A percentile compares a stretch with the other conserved stretches of the same genome.
These are phyloP conservation scores for Anthoscopus minutus DNA, from an alignment of 2,113 vertebrate species.

Conservation along the genomic window DNA sequence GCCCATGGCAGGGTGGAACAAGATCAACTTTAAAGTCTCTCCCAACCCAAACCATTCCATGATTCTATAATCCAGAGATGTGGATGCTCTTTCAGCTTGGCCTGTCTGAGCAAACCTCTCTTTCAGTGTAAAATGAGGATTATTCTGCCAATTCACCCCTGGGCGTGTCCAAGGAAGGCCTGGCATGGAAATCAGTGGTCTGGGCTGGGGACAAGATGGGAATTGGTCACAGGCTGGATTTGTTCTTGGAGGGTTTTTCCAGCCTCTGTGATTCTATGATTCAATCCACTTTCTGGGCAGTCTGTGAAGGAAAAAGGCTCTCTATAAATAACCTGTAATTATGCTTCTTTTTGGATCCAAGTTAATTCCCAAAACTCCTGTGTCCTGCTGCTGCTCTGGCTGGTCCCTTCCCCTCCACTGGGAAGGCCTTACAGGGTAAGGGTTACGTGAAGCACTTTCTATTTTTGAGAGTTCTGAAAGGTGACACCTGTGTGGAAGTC, in stretches of 20 bases:
- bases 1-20: background rate
- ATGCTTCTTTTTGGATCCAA: background rate
- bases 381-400: background rate
- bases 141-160: background rate
- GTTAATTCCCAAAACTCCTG: background rate
- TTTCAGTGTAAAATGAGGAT: background rate
- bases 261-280: background rate
- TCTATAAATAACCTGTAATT: background rate
- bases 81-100: background rate
- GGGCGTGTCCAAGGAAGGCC: background rate
- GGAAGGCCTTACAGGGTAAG: background rate
- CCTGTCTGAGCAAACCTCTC: background rate
- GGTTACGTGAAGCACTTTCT: background rate
- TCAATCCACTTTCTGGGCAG: background rate
- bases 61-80: background rate
- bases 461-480: slow-evolving; percentile 21
- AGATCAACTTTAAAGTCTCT: background rate
- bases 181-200: background rate
- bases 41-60: background rate
- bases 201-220: background rate
- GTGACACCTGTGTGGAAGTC: background rate
- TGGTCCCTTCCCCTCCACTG: background rate
- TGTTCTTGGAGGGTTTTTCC: background rate
- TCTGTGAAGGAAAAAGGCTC: background rate
- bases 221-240: background rate